These are phyloP conservation scores for Fulica atra DNA, from an alignment of 2,113 vertebrate species.

Conservation along the genomic window DNA sequence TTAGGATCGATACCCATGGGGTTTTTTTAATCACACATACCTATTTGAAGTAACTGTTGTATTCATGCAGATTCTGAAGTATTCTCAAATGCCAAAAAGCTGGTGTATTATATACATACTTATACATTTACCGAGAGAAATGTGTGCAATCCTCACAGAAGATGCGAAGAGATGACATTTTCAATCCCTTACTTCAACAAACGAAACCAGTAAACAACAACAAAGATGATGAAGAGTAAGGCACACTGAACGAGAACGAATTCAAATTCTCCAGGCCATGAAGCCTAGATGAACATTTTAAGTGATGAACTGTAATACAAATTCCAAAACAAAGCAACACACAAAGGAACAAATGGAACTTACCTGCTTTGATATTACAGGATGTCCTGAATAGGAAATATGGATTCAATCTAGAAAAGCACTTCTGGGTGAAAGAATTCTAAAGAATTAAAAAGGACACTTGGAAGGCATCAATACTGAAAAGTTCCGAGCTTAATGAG, in stretches of 20 bases:
- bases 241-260: background rate
- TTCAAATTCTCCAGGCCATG: background rate
- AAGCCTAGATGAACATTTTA: background rate
- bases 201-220: background rate
- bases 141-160: background rate
- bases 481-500: background rate
- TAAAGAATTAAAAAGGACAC: background rate
- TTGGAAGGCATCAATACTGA: background rate
- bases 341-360: background rate
- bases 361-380: background rate
- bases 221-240: background rate
- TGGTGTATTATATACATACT: background rate
- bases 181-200: background rate
- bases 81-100: background rate
- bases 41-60: background rate
- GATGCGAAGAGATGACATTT: background rate
- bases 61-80: background rate
- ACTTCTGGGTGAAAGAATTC: background rate
- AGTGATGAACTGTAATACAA: rapidly evolving
- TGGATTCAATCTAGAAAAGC: background rate
- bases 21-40: background rate
- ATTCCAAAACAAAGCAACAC: background rate
- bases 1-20: background rate
- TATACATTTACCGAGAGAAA: background rate
- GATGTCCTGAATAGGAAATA: background rate